Conservation (phyloP, 2,888 invertebrate genomes). For the Torymus texanus region DNA sequence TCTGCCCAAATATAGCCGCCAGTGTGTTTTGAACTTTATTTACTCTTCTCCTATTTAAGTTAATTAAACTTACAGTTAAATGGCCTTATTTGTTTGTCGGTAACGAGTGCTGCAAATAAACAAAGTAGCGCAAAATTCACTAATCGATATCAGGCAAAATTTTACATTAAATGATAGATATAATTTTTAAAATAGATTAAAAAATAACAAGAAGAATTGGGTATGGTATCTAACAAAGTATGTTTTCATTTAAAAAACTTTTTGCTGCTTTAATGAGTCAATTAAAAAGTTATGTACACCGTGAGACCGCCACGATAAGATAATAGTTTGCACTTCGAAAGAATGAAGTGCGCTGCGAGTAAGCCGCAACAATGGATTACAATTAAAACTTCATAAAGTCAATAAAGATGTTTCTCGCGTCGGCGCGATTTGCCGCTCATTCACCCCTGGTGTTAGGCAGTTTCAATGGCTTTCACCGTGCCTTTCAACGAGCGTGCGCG, state of each 20-base stretch:
- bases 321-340: constrained; percentile 5
- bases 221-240: too few relatives aligned
- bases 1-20: constrained; percentile 1
- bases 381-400: constrained; percentile 32
- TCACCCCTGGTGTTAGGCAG: constrained; percentile 3
- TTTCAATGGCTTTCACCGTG: constrained; percentile 29
- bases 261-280: too few relatives aligned
- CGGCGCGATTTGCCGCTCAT: constrained; percentile 14
- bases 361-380: constrained; percentile 21
- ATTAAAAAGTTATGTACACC: constrained; percentile 16
- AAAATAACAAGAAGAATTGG: too few relatives aligned
- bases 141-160: too few relatives aligned
- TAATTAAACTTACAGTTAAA: neutral
- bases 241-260: too few relatives aligned
- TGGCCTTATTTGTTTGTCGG: neutral
- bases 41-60: neutral
- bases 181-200: too few relatives aligned
- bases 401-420: constrained; percentile 22
- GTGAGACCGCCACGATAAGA: neutral
- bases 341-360: neutral
- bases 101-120: too few relatives aligned
- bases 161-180: too few relatives aligned
- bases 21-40: constrained; percentile 19
- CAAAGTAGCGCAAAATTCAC: too few relatives aligned
- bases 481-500: neutral